These are phyloP conservation scores for Sphecodes monilicornis DNA, from an alignment of 2,888 invertebrate genomes.

Conservation along the genomic window DNA sequence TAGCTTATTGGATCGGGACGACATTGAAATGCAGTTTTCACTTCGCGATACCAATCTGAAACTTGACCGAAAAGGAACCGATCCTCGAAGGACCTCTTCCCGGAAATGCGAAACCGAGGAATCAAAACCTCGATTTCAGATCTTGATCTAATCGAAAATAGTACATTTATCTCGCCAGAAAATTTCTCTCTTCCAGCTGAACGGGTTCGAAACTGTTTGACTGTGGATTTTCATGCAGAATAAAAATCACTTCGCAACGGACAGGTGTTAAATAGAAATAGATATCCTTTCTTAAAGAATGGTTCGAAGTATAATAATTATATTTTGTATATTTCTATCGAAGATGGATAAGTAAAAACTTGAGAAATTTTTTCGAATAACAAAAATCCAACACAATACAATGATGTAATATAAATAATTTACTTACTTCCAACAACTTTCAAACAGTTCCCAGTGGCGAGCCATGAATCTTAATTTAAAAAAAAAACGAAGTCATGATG, in stretches of 20 bases:
- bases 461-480: too few species aligned
- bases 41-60: conserved; percentile 17
- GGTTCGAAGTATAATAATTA: too few species aligned
- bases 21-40: conserved; percentile 39
- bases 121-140: neutral
- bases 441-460: neutral
- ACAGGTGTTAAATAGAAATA: neutral
- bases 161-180: neutral
- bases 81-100: neutral
- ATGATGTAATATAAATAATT: neutral
- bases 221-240: too few species aligned
- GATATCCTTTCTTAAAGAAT: too few species aligned
- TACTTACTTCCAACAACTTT: neutral
- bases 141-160: neutral
- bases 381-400: neutral
- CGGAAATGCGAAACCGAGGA: neutral
- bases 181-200: neutral
- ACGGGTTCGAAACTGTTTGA: neutral
- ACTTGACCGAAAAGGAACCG: neutral
- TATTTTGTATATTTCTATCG: neutral
- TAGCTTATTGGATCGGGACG: conserved; percentile 14
- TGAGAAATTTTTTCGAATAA: too few species aligned
- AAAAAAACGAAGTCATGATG: neutral
- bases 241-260: too few species aligned
- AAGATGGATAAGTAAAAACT: too few species aligned